Evolutionary conservation across 2,113 vertebrate genomes (phyloP), one percentile per base, ranked within the genome.

Genomic region (Zosterops borbonicus): DNA sequence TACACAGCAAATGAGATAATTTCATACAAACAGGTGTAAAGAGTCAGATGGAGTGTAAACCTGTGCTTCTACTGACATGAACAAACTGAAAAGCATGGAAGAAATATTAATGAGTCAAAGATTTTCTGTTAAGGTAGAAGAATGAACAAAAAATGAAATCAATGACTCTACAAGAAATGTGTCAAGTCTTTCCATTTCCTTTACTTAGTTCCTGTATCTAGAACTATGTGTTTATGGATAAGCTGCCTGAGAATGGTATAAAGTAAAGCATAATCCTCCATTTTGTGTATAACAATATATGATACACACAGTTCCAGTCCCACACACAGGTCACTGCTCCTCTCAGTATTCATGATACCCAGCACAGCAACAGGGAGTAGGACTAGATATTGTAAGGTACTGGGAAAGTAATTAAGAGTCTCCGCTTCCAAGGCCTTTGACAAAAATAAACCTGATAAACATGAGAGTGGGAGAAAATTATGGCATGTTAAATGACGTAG

Each of bases 401-500:
- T 41, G 13, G 9, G 42, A 62, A 44, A 78, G 19, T 62, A 77
- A 67, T 68, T 15, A 15, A 70, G 47, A 80, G 15, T 31, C 22
- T 6, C 6, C 71, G 23, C 24, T 71, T 71, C 35, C 25, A 88
- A 41, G 20, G 21, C 53, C 29, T 79, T 62, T 6, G 5, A 35
- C 1, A 5, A 64, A 74, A 74, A 84, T 28, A 65, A 93, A 58
- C 20, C 33, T 15, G 37, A 49, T 37, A 80, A 81, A 52, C 35
- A 37, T 56, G 18, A 60, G 37, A 77, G 22, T 39, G 15, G 28
- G 42, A 89, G 42, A 77, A 83, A 87, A 89, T 19, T 31, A 78
- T 25, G 19, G n/a, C 6, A 12, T 12, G 11, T 42, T 52, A 60
- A 64, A 81, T 69, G 29, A 68, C 0, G 0, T 22, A 31, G 21